A percentile compares a stretch with the other conserved stretches of the same genome.
Evolutionary conservation across 1,140 invertebrate genomes (phyloP).

Genomic region (Theocolax elegans): DNA sequence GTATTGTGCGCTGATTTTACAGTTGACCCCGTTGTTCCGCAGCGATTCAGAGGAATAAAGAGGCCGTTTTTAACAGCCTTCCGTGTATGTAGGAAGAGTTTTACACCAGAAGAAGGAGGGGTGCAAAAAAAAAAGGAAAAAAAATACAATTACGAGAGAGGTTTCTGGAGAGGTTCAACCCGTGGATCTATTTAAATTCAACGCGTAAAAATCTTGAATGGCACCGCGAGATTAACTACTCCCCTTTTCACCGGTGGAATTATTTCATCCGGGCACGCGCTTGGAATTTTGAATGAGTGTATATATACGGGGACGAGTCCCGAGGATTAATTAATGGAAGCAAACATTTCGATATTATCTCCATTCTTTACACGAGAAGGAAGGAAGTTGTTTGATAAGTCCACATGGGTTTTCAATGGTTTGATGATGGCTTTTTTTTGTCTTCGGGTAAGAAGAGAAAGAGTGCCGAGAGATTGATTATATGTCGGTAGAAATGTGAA

Average conservation of each 20-base stretch:
- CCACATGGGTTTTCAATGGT: no score
- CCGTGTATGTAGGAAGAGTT: no score
- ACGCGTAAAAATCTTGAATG: conserved; percentile 33
- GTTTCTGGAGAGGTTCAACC: background rate
- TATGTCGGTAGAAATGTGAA: no score
- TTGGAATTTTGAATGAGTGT: conserved; percentile 25
- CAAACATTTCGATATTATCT: conserved; percentile 11
- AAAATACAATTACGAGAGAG: conserved; percentile 1
- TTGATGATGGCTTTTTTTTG: no score
- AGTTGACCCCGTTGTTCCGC: conserved; percentile 16
- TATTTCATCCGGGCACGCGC: conserved; percentile 3
- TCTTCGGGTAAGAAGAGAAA: no score
- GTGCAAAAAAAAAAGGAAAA: background rate
- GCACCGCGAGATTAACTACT: conserved; percentile 25
- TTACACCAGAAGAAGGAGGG: no score
- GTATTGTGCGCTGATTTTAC: conserved; percentile 10
- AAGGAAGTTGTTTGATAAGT: no score
- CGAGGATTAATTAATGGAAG: conserved; percentile 15
- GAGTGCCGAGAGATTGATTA: no score
- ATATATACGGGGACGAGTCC: no score
- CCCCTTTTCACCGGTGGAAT: background rate
- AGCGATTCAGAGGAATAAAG: conserved; percentile 14
- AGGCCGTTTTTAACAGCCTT: conserved; percentile 1
- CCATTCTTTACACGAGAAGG: no score
- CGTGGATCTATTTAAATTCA: conserved; percentile 23